Conservation (phyloP, 2,113 vertebrate species). For the Callionymus lyra region DNA sequence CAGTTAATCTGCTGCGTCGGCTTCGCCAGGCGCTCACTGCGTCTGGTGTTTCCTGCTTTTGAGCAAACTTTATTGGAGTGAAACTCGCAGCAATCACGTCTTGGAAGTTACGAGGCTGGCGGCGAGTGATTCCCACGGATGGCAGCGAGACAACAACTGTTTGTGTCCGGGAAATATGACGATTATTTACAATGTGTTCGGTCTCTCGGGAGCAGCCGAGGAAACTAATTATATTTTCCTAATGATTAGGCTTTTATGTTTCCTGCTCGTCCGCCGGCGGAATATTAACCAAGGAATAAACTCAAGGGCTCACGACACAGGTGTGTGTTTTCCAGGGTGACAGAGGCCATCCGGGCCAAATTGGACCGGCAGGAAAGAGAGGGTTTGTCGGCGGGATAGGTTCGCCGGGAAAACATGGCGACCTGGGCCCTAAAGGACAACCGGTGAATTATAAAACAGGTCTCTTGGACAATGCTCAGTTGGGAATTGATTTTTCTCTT, state of each 20-base stretch:
- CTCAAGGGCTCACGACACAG: background rate
- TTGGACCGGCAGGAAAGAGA: slow-evolving; percentile 76
- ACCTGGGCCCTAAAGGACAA: slow-evolving; percentile 80
- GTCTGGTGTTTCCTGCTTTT: slow-evolving; percentile 7
- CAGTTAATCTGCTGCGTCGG: slow-evolving; percentile 8
- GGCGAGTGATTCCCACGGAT: too few species aligned
- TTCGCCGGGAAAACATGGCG: slow-evolving; percentile 76
- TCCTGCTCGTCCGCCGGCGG: too few species aligned
- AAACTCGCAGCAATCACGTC: background rate
- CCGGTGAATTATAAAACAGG: slow-evolving; percentile 63
- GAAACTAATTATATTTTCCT: too few species aligned
- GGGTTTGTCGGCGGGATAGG: slow-evolving; percentile 75
- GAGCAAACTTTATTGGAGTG: slow-evolving; percentile 5
- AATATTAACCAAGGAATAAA: too few species aligned
- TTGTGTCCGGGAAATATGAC: too few species aligned
- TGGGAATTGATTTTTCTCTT: background rate
- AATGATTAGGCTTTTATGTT: too few species aligned
- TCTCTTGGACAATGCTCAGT: background rate
- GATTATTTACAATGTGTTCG: too few species aligned
- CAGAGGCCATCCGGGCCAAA: slow-evolving; percentile 78
- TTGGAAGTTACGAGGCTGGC: too few species aligned
- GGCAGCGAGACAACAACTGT: too few species aligned
- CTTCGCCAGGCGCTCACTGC: slow-evolving; percentile 5
- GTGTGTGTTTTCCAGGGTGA: slow-evolving; percentile 72
- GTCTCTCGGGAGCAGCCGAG: too few species aligned